These are phyloP conservation scores for Neelides sp. DNA, from an alignment of 1,140 invertebrate genomes.

Conservation along the genomic window DNA sequence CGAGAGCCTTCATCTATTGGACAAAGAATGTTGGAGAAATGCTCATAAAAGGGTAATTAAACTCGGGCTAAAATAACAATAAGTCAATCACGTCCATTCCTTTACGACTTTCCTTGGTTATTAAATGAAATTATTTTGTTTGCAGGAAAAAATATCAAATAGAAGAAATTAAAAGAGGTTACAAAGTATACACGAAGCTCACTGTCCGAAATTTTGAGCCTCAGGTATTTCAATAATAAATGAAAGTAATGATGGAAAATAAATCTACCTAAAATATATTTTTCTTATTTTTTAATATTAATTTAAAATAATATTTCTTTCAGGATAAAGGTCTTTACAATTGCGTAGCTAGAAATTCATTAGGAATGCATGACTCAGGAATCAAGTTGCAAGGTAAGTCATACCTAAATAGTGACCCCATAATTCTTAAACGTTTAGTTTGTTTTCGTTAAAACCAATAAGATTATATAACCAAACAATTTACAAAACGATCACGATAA, in stretches of 20 bases:
- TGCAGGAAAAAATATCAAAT: conserved; percentile 65
- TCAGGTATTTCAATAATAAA: conserved; percentile 47
- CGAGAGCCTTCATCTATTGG: conserved; percentile 31
- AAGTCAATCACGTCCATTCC: conserved; percentile 27
- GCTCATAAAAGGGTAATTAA: conserved; percentile 27
- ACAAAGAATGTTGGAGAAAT: conserved; percentile 30
- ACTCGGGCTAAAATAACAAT: conserved; percentile 31
- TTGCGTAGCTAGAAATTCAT: conserved; percentile 76
- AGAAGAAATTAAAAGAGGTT: conserved; percentile 58
- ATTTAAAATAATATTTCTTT: neutral
- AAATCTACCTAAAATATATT: neutral
- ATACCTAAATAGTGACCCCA: too few relatives aligned
- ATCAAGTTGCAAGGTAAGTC: conserved; percentile 71
- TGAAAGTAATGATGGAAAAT: neutral
- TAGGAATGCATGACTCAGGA: conserved; percentile 70
- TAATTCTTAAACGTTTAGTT: too few relatives aligned
- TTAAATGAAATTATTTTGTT: neutral
- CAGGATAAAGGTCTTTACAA: conserved; percentile 48
- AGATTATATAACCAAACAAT: too few relatives aligned
- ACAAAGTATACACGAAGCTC: conserved; percentile 72
- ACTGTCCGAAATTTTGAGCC: conserved; percentile 67
- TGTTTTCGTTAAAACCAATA: too few relatives aligned
- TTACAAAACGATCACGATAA: too few relatives aligned
- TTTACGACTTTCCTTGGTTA: neutral
- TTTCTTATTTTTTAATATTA: neutral